A percentile compares a stretch with the other conserved stretches of the same genome.
Conservation (phyloP, 2,888 invertebrate genomes). For the Augochlorella aurata region DNA sequence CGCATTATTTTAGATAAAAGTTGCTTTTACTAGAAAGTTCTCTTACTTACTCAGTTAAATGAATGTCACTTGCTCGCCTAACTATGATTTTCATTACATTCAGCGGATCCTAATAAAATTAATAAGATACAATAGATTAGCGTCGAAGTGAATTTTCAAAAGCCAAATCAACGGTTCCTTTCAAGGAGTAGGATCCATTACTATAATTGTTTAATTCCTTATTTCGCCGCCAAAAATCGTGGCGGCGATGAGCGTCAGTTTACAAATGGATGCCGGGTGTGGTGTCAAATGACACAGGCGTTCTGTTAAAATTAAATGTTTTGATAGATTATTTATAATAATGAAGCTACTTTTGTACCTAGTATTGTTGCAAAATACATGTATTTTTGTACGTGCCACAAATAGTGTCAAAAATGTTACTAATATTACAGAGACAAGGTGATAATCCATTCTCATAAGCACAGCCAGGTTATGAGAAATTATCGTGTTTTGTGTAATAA, state of each 20-base stretch:
- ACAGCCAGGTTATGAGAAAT: conserved; percentile 31
- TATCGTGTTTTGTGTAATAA: conserved; percentile 27
- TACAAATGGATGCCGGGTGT: conserved; percentile 68
- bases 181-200: no score
- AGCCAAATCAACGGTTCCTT: no score
- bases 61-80: no score
- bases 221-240: conserved; percentile 15
- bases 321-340: conserved; percentile 72
- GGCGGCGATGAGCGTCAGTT: conserved; percentile 47
- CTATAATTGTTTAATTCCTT: background rate
- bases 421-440: conserved; percentile 64
- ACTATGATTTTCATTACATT: no score
- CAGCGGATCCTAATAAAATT: no score
- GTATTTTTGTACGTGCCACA: conserved; percentile 73
- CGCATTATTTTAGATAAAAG: no score
- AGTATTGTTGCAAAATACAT: conserved; percentile 72
- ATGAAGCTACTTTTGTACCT: conserved; percentile 78
- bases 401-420: conserved; percentile 56
- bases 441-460: conserved; percentile 39
- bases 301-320: conserved; percentile 68
- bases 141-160: no score
- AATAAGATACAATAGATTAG: no score
- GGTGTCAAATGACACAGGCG: conserved; percentile 70
- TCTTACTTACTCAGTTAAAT: no score
- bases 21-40: no score